Percentiles rank a stretch among this genome's conserved stretches.
phyloP scores from a whole-genome alignment of 2,888 invertebrate species.

The Apotomis capreana region DNA sequence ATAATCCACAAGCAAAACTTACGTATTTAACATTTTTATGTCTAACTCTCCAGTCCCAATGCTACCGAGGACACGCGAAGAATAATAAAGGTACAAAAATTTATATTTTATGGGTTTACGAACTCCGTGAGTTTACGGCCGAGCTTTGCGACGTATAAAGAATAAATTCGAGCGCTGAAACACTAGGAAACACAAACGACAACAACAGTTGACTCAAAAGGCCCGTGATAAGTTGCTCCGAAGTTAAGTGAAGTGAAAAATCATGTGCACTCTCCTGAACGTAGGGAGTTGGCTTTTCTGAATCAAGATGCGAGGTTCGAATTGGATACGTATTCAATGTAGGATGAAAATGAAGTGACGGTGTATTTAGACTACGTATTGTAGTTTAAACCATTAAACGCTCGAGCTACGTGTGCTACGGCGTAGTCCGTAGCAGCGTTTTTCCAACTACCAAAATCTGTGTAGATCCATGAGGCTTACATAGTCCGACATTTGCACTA shows the following conservation, averaged over 20 bases:
- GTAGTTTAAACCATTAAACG: too few relatives aligned
- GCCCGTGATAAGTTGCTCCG: conserved; percentile 41
- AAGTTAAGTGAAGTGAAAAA: conserved; percentile 43
- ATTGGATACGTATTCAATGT: too few relatives aligned
- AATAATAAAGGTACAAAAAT: conserved; percentile 43
- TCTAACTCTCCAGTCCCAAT: conserved; percentile 15
- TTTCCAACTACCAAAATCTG: too few relatives aligned
- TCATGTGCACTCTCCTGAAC: conserved; percentile 40
- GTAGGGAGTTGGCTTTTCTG: neutral
- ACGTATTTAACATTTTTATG: conserved; percentile 32
- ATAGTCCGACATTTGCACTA: too few relatives aligned
- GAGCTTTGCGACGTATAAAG: conserved; percentile 44
- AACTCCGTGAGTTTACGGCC: conserved; percentile 44
- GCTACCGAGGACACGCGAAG: conserved; percentile 36
- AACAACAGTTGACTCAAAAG: conserved; percentile 29
- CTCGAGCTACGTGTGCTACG: too few relatives aligned
- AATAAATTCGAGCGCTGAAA: conserved; percentile 44
- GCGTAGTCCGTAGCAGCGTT: too few relatives aligned
- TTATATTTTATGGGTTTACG: conserved; percentile 44
- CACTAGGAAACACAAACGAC: conserved; percentile 42
- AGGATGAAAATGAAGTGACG: too few relatives aligned
- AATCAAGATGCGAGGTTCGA: too few relatives aligned
- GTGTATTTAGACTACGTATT: too few relatives aligned
- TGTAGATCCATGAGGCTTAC: too few relatives aligned
- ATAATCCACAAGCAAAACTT: neutral